A percentile compares a stretch with the other conserved stretches of the same genome.
phyloP scores from a whole-genome alignment of 2,797 vertebrate genomes.

The Falco novaeseelandiae region DNA sequence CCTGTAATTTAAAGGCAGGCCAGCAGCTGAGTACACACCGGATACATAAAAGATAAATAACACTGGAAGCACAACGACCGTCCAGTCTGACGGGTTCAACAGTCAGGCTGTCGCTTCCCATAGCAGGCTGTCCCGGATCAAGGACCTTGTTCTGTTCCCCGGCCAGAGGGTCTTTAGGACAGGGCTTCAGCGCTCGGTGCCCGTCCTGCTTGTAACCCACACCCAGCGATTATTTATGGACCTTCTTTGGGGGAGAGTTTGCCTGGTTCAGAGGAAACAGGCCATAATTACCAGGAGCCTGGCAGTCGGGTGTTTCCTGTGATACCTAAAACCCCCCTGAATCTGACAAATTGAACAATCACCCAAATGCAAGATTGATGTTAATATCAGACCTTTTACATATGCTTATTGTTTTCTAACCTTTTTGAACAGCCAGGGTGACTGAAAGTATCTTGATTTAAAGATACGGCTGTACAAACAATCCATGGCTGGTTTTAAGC shows the following conservation, averaged over 20 bases:
- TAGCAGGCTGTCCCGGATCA: not conserved
- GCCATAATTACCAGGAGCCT: not conserved
- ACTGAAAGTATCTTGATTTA: conserved; percentile 15
- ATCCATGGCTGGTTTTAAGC: not conserved
- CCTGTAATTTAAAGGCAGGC: not conserved
- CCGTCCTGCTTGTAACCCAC: not conserved
- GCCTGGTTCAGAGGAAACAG: conserved; percentile 13
- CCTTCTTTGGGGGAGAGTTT: not conserved
- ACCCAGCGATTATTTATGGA: not conserved
- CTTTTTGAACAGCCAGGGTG: not conserved
- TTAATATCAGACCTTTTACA: not conserved
- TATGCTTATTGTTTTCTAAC: conserved; percentile 15
- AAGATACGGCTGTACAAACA: not conserved
- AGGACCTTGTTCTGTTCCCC: not conserved
- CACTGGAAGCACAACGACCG: not conserved
- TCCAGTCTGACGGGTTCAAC: not conserved
- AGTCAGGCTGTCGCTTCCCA: accelerated
- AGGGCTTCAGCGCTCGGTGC: not conserved
- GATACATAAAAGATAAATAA: not conserved
- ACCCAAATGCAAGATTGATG: not conserved
- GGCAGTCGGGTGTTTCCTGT: conserved; percentile 47
- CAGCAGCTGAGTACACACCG: not conserved
- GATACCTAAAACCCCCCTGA: conserved; percentile 9
- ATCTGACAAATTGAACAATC: not conserved
- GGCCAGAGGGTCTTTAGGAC: not conserved